Evolutionary conservation across 2,888 invertebrate species (phyloP), one percentile per base, ranked within the genome.

Genomic region (Drosophila incognita): DNA sequence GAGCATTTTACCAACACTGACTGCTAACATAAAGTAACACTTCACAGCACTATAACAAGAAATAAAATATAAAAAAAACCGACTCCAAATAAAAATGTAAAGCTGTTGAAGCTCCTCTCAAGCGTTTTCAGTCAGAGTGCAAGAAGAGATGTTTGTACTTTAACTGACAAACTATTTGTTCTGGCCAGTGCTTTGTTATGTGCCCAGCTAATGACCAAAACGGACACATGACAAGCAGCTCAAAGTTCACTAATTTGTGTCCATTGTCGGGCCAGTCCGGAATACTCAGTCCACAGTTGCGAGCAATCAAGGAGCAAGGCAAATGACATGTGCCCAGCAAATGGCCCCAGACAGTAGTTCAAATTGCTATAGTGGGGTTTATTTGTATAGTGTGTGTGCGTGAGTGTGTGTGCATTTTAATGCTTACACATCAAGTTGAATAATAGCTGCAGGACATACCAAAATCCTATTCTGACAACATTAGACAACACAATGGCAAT

Each of bases 201-300:
- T 69, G 75, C 65, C 51, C n/a, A 56, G 61, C 70, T 75, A 71
- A 71, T 71, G 71, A 53, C 76, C 53, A 57, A 58, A 72, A 63
- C 52, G 66, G 68, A 83, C 81, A 72, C 66, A 75, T 81, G 69
- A 78, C 83, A 82, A 64, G 65, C 52, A 61, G 46, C 51, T 61
- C 52, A 61, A 71, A 76, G 33, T 57, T 65, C 56, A 67, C 62
- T 69, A 81, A 78, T 78, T 83, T 78, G 71, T 64, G 54, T 38
- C 72, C 74, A 82, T 79, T 76, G 75, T 69, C 54, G 65, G 62
- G 4, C 33, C 53, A 69, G 52, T 59, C 53, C 48, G 63, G 62
- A 57, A 53, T 49, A 35, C 5, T 24, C 18, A 53, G 35, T 51
- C 54, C 56, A 49, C 48, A 65, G 74, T 62, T 61, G 69, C 69